Evolutionary conservation across 2,888 invertebrate species (phyloP).

Genomic region (Acleris laterana): DNA sequence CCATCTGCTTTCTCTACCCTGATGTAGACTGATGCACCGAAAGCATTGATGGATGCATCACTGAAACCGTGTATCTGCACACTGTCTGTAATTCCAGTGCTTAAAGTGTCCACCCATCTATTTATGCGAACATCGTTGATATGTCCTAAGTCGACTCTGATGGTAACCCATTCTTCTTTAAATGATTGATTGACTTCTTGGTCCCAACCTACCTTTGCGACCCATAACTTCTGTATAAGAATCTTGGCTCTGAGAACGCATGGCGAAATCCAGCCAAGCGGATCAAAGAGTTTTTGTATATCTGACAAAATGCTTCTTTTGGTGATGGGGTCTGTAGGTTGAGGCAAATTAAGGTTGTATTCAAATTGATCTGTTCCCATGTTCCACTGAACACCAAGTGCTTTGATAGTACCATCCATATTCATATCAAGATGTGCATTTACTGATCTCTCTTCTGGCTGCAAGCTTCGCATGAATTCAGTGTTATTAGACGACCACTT

Average conservation of each 20-base stretch:
- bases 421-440: slow-evolving; percentile 34
- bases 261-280: slow-evolving; percentile 40
- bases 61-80: slow-evolving; percentile 35
- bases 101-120: slow-evolving; percentile 32
- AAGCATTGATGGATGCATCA: slow-evolving; percentile 30
- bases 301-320: slow-evolving; percentile 37
- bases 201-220: slow-evolving; percentile 11
- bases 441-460: slow-evolving; percentile 11
- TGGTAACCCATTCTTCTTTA: slow-evolving; percentile 35
- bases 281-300: slow-evolving; percentile 37
- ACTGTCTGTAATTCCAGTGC: slow-evolving; percentile 10
- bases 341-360: slow-evolving; percentile 1
- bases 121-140: neutral
- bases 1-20: slow-evolving; percentile 4
- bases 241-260: slow-evolving; percentile 3
- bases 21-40: slow-evolving; percentile 23
- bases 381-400: slow-evolving; percentile 37
- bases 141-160: slow-evolving; percentile 1
- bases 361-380: slow-evolving; percentile 19
- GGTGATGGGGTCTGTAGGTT: slow-evolving; percentile 9
- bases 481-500: slow-evolving; percentile 12
- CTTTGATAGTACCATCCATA: slow-evolving; percentile 39
- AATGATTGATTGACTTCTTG: slow-evolving; percentile 13
- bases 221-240: slow-evolving; percentile 33
- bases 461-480: slow-evolving; percentile 21